These are phyloP conservation scores for Pseudochaenichthys georgianus DNA, from an alignment of 2,797 vertebrate genomes.

Conservation along the genomic window DNA sequence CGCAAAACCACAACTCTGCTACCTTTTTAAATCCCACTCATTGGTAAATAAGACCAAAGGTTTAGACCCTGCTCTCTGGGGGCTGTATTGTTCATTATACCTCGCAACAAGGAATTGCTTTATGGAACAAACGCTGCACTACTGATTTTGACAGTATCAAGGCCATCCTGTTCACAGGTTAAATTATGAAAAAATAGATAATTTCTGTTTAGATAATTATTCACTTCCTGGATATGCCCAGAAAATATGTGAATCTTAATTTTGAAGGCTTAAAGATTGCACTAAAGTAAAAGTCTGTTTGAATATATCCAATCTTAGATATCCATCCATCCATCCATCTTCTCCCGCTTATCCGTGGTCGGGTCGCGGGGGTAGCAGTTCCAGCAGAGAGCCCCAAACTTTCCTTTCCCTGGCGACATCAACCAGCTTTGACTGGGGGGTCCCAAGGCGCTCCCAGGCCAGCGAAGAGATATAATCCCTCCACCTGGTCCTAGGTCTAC, in stretches of 20 bases:
- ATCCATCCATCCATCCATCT: not conserved
- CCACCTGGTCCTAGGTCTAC: no score
- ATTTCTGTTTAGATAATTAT: not conserved
- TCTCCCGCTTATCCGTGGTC: no score
- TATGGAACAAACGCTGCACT: conserved; percentile 6
- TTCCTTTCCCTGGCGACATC: no score
- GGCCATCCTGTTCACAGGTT: not conserved
- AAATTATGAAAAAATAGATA: not conserved
- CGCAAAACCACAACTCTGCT: not conserved
- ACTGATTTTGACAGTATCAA: not conserved
- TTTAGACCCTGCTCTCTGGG: conserved; percentile 8
- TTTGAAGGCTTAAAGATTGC: not conserved
- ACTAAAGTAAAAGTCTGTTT: not conserved
- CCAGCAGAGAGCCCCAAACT: no score
- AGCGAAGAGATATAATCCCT: no score
- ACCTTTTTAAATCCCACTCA: conserved; percentile 7
- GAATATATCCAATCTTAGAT: not conserved
- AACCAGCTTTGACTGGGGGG: no score
- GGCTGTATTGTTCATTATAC: conserved; percentile 5
- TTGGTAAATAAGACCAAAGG: conserved; percentile 15
- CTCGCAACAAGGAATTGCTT: conserved; percentile 1
- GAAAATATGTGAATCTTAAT: not conserved
- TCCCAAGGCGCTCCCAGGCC: no score
- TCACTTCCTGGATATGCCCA: no score
- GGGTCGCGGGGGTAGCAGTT: no score